Evolutionary conservation across 2,113 vertebrate genomes (phyloP), one percentile per base, ranked within the genome.

Genomic region (Todiramphus chloris): DNA sequence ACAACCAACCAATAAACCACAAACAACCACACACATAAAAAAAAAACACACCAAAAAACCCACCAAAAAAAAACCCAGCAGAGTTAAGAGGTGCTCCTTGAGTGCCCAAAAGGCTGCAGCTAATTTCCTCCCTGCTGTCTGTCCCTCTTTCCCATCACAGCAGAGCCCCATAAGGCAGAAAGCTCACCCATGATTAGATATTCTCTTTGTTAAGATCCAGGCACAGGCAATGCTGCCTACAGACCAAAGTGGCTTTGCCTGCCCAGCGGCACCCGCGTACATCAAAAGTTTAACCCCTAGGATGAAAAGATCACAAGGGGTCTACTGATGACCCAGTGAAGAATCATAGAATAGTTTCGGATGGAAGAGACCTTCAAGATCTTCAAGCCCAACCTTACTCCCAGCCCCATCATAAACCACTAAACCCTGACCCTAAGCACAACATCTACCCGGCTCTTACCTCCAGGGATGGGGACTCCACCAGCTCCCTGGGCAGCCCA

Each of bases 231-330:
- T 1, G 9, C 16, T 7, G n/a, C 15, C 76, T 24, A 4, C 1
- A 14, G 37, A 76, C 28, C 70, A 73, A 20, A 85, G 63, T 44
- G 44, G 43, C 59, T 87, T 43, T 0, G 2, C 23, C 31, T 13
- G 8, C 28, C 18, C 58, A 37, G 51, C 21, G 48, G 21, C 16
- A 91, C 13, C 16, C 0, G 0, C 3, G 2, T 11, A 27, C 6
- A 21, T 7, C 19, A 53, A 30, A 69, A 70, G 44, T 17, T 23
- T 19, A 66, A 70, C 68, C 41, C 35, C 68, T 30, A 53, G 9
- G 55, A 70, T 37, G 10, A 27, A 21, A 74, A 81, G 41, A 41
- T 53, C 70, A 63, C 48, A 41, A 78, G 56, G 58, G 7, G 21
- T 6, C n/a, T 28, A 6, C 13, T 35, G 53, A 18, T 6, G 63